A percentile compares a stretch with the other conserved stretches of the same genome.
These are phyloP conservation scores for Ptyas mucosa DNA, from an alignment of 2,113 vertebrate species.

Conservation along the genomic window DNA sequence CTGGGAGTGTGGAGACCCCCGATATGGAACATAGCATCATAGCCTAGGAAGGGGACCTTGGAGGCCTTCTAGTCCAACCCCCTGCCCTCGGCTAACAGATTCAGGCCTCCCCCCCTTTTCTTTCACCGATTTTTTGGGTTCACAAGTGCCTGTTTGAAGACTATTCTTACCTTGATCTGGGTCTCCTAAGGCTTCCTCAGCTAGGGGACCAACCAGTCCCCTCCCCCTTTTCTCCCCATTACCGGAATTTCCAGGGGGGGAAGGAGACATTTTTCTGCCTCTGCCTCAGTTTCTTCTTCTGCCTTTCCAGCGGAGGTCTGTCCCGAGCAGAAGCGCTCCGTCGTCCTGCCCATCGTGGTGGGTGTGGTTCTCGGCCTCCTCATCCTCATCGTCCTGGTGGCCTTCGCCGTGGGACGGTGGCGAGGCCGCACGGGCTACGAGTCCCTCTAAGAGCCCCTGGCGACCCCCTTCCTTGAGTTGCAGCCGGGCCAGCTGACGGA, in stretches of 20 bases:
- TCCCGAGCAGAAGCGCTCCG: constrained; percentile 47
- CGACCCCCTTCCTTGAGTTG: accelerated
- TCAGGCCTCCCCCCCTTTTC: not conserved
- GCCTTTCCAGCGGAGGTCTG: constrained; percentile 66
- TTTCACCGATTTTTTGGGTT: not conserved
- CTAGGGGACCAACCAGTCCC: not conserved
- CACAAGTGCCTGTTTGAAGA: not conserved
- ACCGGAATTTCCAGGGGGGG: too few relatives aligned
- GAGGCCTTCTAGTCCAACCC: too few relatives aligned
- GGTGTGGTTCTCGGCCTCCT: constrained; percentile 75
- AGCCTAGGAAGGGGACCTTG: too few relatives aligned
- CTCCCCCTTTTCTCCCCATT: not conserved
- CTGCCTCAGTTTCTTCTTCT: not conserved
- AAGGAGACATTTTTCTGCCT: not conserved
- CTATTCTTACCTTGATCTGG: not conserved
- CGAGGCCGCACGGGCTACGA: constrained; percentile 72
- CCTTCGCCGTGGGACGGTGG: constrained; percentile 68
- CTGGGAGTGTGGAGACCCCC: not conserved
- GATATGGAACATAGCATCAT: not conserved
- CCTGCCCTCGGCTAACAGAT: not conserved
- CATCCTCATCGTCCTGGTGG: constrained; percentile 73
- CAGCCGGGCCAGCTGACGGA: not conserved
- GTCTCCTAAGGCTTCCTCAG: not conserved
- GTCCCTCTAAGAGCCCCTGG: constrained; percentile 66
- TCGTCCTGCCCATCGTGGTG: constrained; percentile 74